These are phyloP conservation scores for Datnioides undecimradiatus DNA, from an alignment of 2,113 vertebrate species.

Conservation along the genomic window DNA sequence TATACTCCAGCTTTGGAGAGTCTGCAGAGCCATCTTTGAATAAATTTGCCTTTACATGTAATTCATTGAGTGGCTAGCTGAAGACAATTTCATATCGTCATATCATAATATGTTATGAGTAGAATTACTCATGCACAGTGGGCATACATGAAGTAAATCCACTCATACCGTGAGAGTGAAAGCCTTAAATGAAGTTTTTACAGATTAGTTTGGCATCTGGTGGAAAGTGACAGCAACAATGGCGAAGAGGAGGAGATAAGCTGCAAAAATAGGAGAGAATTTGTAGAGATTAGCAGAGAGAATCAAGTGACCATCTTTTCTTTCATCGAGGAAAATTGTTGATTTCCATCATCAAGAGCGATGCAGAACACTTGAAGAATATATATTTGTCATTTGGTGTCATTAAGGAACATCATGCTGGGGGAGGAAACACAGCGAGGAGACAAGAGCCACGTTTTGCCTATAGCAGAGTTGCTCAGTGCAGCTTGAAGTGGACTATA, in stretches of 20 bases:
- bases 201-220: conserved; percentile 36
- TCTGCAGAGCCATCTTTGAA: conserved; percentile 52
- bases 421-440: no score
- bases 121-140: conserved; percentile 35
- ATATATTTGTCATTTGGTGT: neutral
- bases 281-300: neutral
- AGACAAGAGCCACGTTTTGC: no score
- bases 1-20: conserved; percentile 67
- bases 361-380: neutral
- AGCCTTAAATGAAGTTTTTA: conserved; percentile 7
- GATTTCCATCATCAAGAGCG: neutral
- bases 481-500: neutral
- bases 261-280: neutral
- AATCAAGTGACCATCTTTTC: neutral
- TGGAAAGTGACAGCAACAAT: conserved; percentile 1
- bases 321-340: conserved; percentile 1
- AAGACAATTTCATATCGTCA: conserved; percentile 40
- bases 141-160: conserved; percentile 23
- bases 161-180: conserved; percentile 7
- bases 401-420: neutral
- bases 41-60: conserved; percentile 40
- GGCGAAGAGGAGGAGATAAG: neutral
- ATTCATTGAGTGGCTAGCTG: conserved; percentile 43
- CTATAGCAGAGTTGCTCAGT: no score
- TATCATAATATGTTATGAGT: conserved; percentile 30